Conservation (phyloP, 2,888 invertebrate species). For the Idaea aversata region DNA sequence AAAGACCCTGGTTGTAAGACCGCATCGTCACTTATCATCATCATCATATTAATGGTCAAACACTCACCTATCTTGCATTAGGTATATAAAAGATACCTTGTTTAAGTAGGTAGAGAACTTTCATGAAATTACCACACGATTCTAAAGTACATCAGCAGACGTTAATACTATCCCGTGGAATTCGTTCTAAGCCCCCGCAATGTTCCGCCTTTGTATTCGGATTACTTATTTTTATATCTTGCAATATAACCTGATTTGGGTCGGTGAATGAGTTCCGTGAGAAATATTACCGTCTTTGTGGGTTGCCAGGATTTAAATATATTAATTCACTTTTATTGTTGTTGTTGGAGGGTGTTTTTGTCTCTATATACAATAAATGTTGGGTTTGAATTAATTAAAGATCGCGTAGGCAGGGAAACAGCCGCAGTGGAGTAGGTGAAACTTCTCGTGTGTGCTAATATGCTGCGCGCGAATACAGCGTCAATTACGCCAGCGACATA, state of each 20-base stretch:
- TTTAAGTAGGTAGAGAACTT: no score
- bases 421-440: background rate
- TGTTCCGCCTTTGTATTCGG: constrained; percentile 16
- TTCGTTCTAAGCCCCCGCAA: constrained; percentile 10
- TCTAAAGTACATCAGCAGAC: background rate
- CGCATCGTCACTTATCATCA: no score
- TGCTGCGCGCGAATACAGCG: background rate
- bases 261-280: constrained; percentile 17
- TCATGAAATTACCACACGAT: no score
- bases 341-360: constrained; percentile 8
- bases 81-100: no score
- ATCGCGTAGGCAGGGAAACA: background rate
- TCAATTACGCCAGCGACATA: background rate
- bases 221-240: constrained; percentile 24
- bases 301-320: constrained; percentile 17
- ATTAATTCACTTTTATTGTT: constrained; percentile 19
- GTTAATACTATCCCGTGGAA: constrained; percentile 2
- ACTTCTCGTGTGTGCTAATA: background rate
- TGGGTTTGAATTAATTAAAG: background rate
- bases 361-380: constrained; percentile 2
- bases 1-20: no score
- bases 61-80: no score
- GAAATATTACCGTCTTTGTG: constrained; percentile 21
- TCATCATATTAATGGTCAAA: no score
- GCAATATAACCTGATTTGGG: constrained; percentile 12